phyloP scores from a whole-genome alignment of 2,113 vertebrate genomes.

The Boulengeromyrus knoepffleri region DNA sequence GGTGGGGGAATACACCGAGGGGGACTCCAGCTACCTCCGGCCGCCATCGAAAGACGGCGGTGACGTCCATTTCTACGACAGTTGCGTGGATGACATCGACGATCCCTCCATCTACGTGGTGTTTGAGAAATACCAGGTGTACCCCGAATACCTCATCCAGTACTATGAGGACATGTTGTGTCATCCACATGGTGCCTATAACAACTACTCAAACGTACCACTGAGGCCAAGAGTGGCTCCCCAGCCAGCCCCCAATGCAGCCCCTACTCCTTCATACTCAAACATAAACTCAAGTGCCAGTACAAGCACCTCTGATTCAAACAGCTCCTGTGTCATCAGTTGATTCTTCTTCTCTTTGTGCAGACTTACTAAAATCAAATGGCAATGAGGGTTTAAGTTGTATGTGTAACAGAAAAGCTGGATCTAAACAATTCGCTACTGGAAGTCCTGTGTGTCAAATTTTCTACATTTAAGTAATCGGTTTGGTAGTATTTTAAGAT shows the following conservation, averaged over 20 bases:
- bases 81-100: constrained; percentile 71
- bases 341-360: not conserved
- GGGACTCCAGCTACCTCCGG: constrained; percentile 52
- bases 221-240: not conserved
- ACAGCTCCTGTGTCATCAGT: not conserved
- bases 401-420: not conserved
- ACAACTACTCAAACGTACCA: not conserved
- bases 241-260: not conserved
- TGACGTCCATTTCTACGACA: constrained; percentile 66
- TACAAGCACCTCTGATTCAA: not conserved
- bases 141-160: constrained; percentile 83
- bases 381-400: not conserved
- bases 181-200: no score
- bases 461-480: not conserved
- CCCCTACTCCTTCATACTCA: not conserved
- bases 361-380: not conserved
- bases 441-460: not conserved
- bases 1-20: constrained; percentile 71
- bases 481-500: not conserved
- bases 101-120: constrained; percentile 82
- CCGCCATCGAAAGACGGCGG: constrained; percentile 67
- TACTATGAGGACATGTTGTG: constrained; percentile 44
- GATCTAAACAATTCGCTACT: not conserved
- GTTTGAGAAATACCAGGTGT: constrained; percentile 84
- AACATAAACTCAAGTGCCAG: not conserved